These are phyloP conservation scores for Nylanderia fulva DNA, from an alignment of 1,140 invertebrate species.

Conservation along the genomic window DNA sequence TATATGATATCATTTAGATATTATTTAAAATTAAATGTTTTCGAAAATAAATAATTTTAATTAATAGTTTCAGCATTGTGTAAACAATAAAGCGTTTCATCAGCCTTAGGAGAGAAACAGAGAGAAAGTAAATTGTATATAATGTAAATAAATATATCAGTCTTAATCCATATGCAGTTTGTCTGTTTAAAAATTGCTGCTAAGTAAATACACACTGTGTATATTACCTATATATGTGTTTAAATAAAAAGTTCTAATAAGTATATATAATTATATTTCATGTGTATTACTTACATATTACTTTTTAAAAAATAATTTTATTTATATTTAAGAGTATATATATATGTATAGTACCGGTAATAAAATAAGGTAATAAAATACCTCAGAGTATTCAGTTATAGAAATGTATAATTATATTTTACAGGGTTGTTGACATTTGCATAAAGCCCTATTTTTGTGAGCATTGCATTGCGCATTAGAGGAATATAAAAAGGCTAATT, in stretches of 20 bases:
- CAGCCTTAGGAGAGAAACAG: slow-evolving; percentile 70
- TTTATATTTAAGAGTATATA: not conserved
- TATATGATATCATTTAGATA: slow-evolving; percentile 40
- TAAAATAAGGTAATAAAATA: slow-evolving; percentile 51
- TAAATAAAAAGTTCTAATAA: slow-evolving; percentile 56
- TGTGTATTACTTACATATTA: slow-evolving; percentile 19
- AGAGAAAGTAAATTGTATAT: slow-evolving; percentile 79
- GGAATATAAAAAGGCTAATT: slow-evolving; percentile 82
- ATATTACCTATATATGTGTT: slow-evolving; percentile 50
- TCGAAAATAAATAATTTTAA: slow-evolving; percentile 41
- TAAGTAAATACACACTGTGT: slow-evolving; percentile 52
- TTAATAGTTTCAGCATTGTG: slow-evolving; percentile 74
- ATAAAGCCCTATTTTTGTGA: slow-evolving; percentile 32
- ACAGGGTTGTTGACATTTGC: slow-evolving; percentile 51
- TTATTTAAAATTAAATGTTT: slow-evolving; percentile 24
- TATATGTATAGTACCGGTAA: not conserved
- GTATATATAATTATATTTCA: slow-evolving; percentile 15
- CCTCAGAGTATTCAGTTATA: slow-evolving; percentile 14
- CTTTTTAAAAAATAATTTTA: slow-evolving; percentile 45
- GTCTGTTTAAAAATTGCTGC: slow-evolving; percentile 56
- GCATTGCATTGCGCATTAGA: slow-evolving; percentile 42
- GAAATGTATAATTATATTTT: slow-evolving; percentile 25
- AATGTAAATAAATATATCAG: slow-evolving; percentile 84
- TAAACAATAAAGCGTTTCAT: slow-evolving; percentile 72
- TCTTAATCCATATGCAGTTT: slow-evolving; percentile 59